Evolutionary conservation across 1,140 invertebrate genomes (phyloP), one percentile per base, ranked within the genome.

Genomic region (Popillia japonica): DNA sequence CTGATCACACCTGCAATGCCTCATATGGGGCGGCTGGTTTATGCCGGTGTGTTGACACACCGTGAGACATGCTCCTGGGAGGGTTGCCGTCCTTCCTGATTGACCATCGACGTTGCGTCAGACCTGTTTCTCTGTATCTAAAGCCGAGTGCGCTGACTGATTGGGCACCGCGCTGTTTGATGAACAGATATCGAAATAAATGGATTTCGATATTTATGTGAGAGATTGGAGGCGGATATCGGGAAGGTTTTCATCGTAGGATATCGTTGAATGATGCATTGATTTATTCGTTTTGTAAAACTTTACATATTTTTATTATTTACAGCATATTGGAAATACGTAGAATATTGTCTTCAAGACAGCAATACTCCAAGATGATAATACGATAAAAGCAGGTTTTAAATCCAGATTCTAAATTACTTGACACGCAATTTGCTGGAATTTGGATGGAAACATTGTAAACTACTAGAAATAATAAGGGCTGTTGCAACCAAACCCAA

Each of bases 1-100:
- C 61, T 34, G 34, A 77, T 72, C 61, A 77, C 76, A 77, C 76
- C 42, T 77, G 61, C 76, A 72, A 17, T 42, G 34, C 76, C 61
- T 72, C 27, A 72, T 72, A 68, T 72, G 76, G 76, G 76, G 61
- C 76, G 40, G 48, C 17, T 77, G 40, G 61, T 77, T 77, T 72
- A 77, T 72, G 61, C 42, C 76, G 40, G 40, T 68, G 61, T 68
- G 61, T 68, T 77, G 76, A 77, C 76, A 77, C 61, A 77, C 76
- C 61, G 76, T 77, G 76, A 77, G 76, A 77, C 76, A 42, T 41
- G 76, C 76, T 77, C 68, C 61, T 77, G 76, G 76, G 76, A 77
- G 76, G 76, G 76, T 77, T 77, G 61, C 61, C 61, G 61, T 68
- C 68, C 76, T 77, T 77, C 76, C 76, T 77, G 76, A 77, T 77